phyloP scores from a whole-genome alignment of 2,797 vertebrate genomes.

The Onychomys torridus region DNA sequence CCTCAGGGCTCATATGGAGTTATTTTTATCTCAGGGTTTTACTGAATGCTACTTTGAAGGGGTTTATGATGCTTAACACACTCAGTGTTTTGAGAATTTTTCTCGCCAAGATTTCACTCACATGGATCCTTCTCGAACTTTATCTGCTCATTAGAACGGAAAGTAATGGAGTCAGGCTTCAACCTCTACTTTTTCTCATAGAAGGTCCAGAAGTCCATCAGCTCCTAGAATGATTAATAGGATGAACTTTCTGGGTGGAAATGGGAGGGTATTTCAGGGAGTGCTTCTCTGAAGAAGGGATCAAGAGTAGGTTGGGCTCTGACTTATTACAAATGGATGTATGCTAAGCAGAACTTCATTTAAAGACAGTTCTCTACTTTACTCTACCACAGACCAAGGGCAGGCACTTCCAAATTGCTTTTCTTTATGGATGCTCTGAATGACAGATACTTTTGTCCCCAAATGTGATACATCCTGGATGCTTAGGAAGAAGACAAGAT shows the following conservation, averaged over 20 bases:
- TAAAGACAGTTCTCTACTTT: background rate
- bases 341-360: background rate
- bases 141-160: background rate
- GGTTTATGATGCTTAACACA: background rate
- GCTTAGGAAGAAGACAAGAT: background rate
- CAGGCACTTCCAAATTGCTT: background rate
- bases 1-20: background rate
- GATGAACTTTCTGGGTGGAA: accelerated
- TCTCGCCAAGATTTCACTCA: background rate
- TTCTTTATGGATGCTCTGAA: background rate
- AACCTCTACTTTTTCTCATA: background rate
- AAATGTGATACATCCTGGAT: background rate
- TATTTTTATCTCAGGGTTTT: background rate
- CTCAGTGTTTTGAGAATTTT: background rate
- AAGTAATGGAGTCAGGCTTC: background rate
- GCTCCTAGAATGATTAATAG: background rate
- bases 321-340: background rate
- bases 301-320: background rate
- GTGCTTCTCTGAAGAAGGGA: background rate
- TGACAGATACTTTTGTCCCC: background rate
- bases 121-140: background rate
- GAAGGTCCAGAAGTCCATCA: background rate
- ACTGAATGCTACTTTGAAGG: background rate
- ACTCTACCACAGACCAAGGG: background rate
- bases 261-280: background rate